A percentile compares a stretch with the other conserved stretches of the same genome.
Conservation (phyloP, 2,113 vertebrate species). For the Willisornis vidua region DNA sequence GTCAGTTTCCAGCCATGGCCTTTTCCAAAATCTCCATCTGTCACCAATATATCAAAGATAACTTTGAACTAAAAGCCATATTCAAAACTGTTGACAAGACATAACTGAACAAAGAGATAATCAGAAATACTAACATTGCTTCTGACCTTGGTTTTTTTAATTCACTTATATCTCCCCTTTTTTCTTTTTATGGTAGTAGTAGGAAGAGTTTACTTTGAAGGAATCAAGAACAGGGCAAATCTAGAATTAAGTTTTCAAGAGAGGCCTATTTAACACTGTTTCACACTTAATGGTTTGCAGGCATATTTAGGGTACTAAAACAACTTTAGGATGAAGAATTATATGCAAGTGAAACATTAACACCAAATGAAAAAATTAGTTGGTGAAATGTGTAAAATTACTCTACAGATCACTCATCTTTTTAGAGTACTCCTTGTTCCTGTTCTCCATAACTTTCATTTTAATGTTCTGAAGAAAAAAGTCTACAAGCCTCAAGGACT, state of each 20-base stretch:
- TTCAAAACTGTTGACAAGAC: not conserved
- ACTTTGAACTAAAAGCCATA: not conserved
- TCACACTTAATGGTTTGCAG: not conserved
- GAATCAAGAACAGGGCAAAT: not conserved
- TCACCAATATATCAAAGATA: not conserved
- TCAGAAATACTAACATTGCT: not conserved
- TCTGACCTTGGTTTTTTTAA: not conserved
- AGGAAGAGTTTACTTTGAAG: not conserved
- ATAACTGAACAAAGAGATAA: not conserved
- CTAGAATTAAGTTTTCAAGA: not conserved
- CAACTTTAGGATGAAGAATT: not conserved
- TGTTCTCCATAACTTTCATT: not conserved
- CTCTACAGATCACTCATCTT: not conserved
- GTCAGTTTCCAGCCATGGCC: not conserved
- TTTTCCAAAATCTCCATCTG: not conserved
- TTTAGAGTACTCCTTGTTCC: not conserved
- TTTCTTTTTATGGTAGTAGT: not conserved
- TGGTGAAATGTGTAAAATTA: not conserved
- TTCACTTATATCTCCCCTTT: not conserved
- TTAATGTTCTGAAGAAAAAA: not conserved
- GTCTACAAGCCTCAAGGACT: not conserved
- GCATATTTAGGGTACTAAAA: not conserved
- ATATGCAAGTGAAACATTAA: not conserved
- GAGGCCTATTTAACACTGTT: not conserved
- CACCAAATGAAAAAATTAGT: not conserved